Evolutionary conservation across 1,140 invertebrate species (phyloP), one percentile per base, ranked within the genome.

Genomic region (Drosophila quadrilineata): DNA sequence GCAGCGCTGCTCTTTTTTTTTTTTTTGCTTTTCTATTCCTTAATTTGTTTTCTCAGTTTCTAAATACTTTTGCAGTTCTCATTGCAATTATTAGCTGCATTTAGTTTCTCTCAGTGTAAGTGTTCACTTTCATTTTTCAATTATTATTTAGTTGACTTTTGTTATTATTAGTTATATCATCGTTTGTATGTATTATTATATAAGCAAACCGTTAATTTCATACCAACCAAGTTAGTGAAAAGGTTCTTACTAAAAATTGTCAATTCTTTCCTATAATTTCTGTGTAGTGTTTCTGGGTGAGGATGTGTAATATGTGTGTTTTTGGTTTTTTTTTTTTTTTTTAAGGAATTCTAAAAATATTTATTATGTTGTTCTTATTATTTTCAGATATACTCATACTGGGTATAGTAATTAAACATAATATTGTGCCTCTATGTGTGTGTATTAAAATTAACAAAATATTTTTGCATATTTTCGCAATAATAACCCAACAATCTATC

Each of bases 201-300:
- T 72, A 84, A 73, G 77, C 73, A 85, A 77, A 85, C 79, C 74
- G 73, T 84, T 74, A 49, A 63, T 77, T 84, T 84, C 65, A 67
- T 85, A 74, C 79, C 79, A 84, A 77, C 70, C 79, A 77, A 76
- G 73, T 84, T 73, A 76, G 69, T 54, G 54, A 73, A 73, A 73
- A 66, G 52, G 65, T 64, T 71, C n/a, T 67, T 49, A 45, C 38
- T 65, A 60, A 56, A 43, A 38, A 54, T 60, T 62, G n/a, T 54
- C 19, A 31, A 49, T 16, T n/a, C n/a, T 59, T 63, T 46, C 6
- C 45, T 67, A 68, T 24, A 68, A 68, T 63, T 67, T 62, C 10
- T 43, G 31, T 48, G 29, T 66, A 48, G 46, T 35, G 10, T 48
- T 6, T 56, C 50, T 38, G 19, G 31, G 41, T 58, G n/a, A 52